Evolutionary conservation across 2,113 vertebrate genomes (phyloP), one percentile per base, ranked within the genome.

Genomic region (Elachura formosa): DNA sequence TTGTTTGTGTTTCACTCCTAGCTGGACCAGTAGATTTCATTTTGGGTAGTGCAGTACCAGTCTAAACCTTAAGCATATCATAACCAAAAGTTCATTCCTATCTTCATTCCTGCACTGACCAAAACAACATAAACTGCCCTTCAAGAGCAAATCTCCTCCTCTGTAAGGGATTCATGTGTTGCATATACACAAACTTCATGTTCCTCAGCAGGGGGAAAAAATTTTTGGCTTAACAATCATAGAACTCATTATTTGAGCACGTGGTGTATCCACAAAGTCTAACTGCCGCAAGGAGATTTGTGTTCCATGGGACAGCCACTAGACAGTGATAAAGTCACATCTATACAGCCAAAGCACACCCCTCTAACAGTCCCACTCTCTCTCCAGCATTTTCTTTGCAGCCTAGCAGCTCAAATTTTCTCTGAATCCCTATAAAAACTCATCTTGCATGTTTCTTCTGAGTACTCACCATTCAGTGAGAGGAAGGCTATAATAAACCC

Each of bases 311-410:
- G 72, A 85, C 82, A 97, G 64, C 94, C 94, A 80, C 91, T 97
- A 97, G 96, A 94, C 96, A 96, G 96, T 95, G 95, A 89, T 96
- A 95, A 63, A 96, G 86, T 40, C 90, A 92, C 96, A 93, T 94
- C 66, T 74, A 94, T 72, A 71, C 40, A 87, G 48, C 41, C 43
- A 5, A 59, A 89, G 28, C 21, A 46, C 45, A n/a, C 8, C 29
- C 24, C 21, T 58, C 51, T 48, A 51, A 34, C 3, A 88, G 43
- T 29, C 58, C 19, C 40, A 69, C 71, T 29, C 48, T 68, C 51
- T 69, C 31, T 64, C 48, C 34, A 75, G 40, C 29, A 34, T 89
- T 75, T 84, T 13, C 61, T 78, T 81, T 51, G 36, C 61, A 79
- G 58, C 11, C 33, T 26, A 86, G 69, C 24, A 80, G 46, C 52